Evolutionary conservation across 2,888 invertebrate genomes (phyloP).

Genomic region (Bugula neritina): DNA sequence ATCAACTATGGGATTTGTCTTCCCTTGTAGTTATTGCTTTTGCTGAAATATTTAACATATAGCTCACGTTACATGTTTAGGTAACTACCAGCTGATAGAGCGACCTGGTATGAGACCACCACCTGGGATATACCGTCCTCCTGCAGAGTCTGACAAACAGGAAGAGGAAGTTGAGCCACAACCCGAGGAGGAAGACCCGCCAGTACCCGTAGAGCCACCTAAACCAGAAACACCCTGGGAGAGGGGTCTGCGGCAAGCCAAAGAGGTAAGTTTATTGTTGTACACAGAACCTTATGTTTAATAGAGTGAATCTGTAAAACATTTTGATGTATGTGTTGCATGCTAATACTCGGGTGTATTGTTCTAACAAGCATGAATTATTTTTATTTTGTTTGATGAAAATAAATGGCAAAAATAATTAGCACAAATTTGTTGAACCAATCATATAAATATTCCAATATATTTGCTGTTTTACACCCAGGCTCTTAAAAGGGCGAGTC

Average conservation of each 20-base stretch:
- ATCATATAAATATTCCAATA: too few species aligned
- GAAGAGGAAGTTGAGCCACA: neutral
- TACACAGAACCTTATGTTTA: neutral
- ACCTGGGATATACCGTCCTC: conserved; percentile 29
- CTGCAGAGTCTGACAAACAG: neutral
- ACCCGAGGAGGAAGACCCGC: neutral
- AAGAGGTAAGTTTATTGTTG: conserved; percentile 60
- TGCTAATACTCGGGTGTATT: too few species aligned
- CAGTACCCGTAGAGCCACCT: conserved; percentile 56
- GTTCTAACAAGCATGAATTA: too few species aligned
- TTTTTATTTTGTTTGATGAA: too few species aligned
- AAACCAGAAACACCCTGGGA: conserved; percentile 85
- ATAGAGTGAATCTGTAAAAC: neutral
- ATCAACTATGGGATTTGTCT: too few species aligned
- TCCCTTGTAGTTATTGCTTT: too few species aligned
- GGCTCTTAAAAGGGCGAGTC: conserved; percentile 81
- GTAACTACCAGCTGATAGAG: conserved; percentile 49
- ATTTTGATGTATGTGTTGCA: too few species aligned
- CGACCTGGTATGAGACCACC: conserved; percentile 37
- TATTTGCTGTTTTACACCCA: too few species aligned
- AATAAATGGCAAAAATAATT: too few species aligned
- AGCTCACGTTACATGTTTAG: too few species aligned
- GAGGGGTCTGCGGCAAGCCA: conserved; percentile 85
- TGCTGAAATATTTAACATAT: too few species aligned
- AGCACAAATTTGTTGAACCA: too few species aligned